Conservation (phyloP, 2,113 vertebrate genomes). For the Mobula birostris region DNA sequence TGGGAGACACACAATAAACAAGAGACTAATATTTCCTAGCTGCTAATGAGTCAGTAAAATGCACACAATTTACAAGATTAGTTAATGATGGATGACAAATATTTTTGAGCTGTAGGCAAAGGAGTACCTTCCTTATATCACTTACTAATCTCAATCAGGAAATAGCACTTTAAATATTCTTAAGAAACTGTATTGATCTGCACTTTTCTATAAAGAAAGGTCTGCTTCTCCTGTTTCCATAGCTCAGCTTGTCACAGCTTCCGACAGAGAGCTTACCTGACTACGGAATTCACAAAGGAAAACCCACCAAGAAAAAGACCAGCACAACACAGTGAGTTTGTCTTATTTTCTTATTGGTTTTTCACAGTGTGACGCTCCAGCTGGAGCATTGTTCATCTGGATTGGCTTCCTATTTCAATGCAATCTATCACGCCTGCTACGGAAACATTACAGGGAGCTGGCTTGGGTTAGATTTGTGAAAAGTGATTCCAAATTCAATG, state of each 20-base stretch:
- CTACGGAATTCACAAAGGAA: neutral
- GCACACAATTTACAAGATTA: neutral
- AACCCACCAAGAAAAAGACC: neutral
- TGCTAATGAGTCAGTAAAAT: neutral
- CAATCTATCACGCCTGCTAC: neutral
- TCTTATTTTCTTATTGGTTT: neutral
- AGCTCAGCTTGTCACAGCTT: conserved; percentile 27
- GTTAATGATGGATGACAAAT: neutral
- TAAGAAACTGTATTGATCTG: neutral
- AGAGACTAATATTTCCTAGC: neutral
- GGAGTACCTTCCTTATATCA: neutral
- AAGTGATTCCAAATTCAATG: neutral
- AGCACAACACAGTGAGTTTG: neutral
- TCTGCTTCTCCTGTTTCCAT: conserved; percentile 14
- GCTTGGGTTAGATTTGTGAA: neutral
- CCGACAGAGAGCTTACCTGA: conserved; percentile 6
- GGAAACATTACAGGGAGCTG: neutral
- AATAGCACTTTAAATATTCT: neutral
- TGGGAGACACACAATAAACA: neutral
- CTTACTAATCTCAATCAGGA: neutral
- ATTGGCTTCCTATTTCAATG: neutral
- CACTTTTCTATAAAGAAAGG: too few species aligned
- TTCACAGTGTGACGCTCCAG: neutral
- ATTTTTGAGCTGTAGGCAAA: neutral
- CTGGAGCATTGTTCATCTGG: neutral